Conservation (phyloP, 2,797 vertebrate genomes). For the Tokudaia muenninki region DNA sequence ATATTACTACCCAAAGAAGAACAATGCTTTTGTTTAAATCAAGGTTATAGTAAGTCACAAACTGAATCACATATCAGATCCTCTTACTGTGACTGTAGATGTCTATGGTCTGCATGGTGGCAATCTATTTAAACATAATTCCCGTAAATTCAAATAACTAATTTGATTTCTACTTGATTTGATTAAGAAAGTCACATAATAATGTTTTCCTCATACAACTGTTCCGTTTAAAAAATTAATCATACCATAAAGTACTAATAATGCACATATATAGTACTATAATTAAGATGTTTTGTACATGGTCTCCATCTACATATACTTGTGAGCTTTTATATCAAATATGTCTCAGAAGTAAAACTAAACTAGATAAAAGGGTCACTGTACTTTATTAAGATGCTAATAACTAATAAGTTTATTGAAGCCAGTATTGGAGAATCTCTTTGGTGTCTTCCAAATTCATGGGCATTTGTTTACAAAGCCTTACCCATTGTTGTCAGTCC, state of each 20-base stretch:
- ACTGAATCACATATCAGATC: slow-evolving; percentile 16
- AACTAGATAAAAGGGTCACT: slow-evolving; percentile 46
- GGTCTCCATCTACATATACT: not conserved
- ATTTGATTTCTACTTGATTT: slow-evolving; percentile 62
- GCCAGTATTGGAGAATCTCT: not conserved
- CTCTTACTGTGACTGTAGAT: not conserved
- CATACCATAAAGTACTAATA: slow-evolving; percentile 52
- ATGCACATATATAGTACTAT: not conserved
- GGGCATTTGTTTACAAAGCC: not conserved
- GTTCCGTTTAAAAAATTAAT: slow-evolving; percentile 70
- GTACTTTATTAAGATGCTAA: slow-evolving; percentile 19
- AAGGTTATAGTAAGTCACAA: slow-evolving; percentile 1
- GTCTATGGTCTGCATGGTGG: not conserved
- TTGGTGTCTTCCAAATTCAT: not conserved
- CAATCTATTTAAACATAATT: not conserved
- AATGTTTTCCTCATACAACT: slow-evolving; percentile 58
- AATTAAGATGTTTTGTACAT: not conserved
- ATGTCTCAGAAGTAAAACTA: slow-evolving; percentile 38
- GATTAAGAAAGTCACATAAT: not conserved
- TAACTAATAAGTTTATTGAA: slow-evolving; percentile 58
- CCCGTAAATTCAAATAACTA: not conserved
- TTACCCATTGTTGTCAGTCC: not conserved
- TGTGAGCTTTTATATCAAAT: slow-evolving; percentile 51
- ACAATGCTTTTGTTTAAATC: slow-evolving; percentile 32
- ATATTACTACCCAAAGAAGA: not conserved